phyloP scores from a whole-genome alignment of 2,797 vertebrate genomes.

The Kryptolebias ocellatus region DNA sequence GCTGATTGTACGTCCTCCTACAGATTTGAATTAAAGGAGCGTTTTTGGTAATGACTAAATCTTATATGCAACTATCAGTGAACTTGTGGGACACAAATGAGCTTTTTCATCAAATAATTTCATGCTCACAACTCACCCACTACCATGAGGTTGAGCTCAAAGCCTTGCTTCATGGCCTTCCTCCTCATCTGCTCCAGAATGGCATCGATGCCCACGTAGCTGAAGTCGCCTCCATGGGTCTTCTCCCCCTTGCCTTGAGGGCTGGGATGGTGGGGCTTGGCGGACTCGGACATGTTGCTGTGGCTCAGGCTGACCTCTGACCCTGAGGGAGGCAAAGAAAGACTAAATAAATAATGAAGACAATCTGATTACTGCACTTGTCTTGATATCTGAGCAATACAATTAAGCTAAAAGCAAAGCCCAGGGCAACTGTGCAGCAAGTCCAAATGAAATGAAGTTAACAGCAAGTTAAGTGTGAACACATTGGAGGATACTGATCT shows the following conservation, averaged over 20 bases:
- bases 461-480: not conserved
- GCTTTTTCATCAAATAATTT: not conserved
- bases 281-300: constrained; percentile 88
- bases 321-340: constrained; percentile 60
- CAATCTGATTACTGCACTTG: not conserved
- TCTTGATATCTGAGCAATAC: not conserved
- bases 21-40: too few species aligned
- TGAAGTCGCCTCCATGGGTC: constrained; percentile 83
- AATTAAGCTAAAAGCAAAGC: constrained; percentile 2
- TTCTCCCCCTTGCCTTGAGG: constrained; percentile 83
- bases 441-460: constrained; percentile 2
- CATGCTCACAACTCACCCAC: constrained; percentile 88
- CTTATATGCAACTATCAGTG: too few species aligned
- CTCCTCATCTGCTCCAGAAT: constrained; percentile 97
- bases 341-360: not conserved
- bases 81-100: too few species aligned
- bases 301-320: constrained; percentile 81
- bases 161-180: constrained; percentile 98
- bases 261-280: constrained; percentile 77
- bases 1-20: too few species aligned
- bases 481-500: constrained; percentile 20
- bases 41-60: too few species aligned
- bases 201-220: constrained; percentile 95
- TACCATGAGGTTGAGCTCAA: constrained; percentile 98
- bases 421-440: not conserved